A percentile compares a stretch with the other conserved stretches of the same genome.
phyloP scores from a whole-genome alignment of 2,888 invertebrate species.

The Diplazon laetatorius region DNA sequence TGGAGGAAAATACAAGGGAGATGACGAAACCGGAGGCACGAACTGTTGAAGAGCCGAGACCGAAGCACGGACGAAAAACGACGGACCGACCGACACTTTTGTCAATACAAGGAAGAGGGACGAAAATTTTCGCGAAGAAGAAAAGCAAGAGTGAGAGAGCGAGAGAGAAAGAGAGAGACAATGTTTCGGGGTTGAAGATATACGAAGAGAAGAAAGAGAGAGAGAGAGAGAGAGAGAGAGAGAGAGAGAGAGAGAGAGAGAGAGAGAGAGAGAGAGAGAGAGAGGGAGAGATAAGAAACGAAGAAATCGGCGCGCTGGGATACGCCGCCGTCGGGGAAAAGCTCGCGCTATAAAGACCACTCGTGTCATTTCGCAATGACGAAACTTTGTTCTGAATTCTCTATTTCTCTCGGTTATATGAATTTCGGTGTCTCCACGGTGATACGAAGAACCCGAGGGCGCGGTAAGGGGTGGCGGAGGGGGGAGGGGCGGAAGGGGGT shows the following conservation, averaged over 20 bases:
- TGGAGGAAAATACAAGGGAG: neutral
- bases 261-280: conserved; percentile 60
- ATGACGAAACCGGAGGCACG: conserved; percentile 69
- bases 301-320: conserved; percentile 62
- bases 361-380: conserved; percentile 85
- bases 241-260: conserved; percentile 44
- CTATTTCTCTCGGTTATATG: conserved; percentile 67
- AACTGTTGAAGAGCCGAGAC: conserved; percentile 76
- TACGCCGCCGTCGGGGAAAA: conserved; percentile 72
- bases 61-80: conserved; percentile 56
- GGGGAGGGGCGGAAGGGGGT: conserved; percentile 40
- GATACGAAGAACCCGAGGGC: conserved; percentile 51
- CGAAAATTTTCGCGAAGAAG: conserved; percentile 61
- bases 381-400: conserved; percentile 84
- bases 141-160: conserved; percentile 46
- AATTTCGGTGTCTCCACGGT: conserved; percentile 61
- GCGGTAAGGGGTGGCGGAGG: conserved; percentile 22
- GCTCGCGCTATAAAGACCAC: conserved; percentile 84
- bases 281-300: conserved; percentile 59
- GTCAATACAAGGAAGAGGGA: conserved; percentile 83
- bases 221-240: conserved; percentile 6
- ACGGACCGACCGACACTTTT: conserved; percentile 83
- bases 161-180: conserved; percentile 45
- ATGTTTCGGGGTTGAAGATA: no score
- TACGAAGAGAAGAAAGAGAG: no score